Conservation (phyloP, 2,113 vertebrate species). For the Paralichthys olivaceus region DNA sequence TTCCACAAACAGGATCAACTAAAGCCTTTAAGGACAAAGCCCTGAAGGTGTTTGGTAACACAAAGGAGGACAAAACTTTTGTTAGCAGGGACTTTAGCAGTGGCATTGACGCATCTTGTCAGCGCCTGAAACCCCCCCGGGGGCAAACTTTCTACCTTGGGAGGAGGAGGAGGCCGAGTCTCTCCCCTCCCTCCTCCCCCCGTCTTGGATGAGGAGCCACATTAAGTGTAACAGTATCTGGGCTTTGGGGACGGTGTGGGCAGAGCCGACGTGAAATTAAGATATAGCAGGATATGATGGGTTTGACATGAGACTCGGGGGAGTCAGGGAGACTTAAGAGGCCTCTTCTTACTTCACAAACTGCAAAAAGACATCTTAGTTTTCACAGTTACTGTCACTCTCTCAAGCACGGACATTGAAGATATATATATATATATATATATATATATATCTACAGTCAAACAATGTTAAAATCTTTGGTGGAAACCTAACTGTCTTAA, state of each 20-base stretch:
- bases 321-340: not conserved
- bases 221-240: constrained; percentile 46
- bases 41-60: not conserved
- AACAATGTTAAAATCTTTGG: not conserved
- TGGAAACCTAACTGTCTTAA: no score
- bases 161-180: not conserved
- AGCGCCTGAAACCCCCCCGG: not conserved
- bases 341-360: constrained; percentile 29
- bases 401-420: not conserved
- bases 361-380: constrained; percentile 5
- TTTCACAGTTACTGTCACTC: constrained; percentile 10
- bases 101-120: not conserved
- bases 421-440: not conserved
- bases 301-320: not conserved
- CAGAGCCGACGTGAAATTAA: constrained; percentile 35
- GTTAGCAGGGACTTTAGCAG: no score
- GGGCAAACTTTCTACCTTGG: not conserved
- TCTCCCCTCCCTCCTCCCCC: not conserved
- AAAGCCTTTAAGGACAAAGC: not conserved
- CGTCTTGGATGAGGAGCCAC: constrained; percentile 31
- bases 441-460: not conserved
- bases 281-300: constrained; percentile 50
- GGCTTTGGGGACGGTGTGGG: constrained; percentile 2
- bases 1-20: not conserved
- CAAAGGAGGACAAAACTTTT: not conserved